Evolutionary conservation across 2,888 invertebrate species (phyloP).

Genomic region (Corbicula japonica): DNA sequence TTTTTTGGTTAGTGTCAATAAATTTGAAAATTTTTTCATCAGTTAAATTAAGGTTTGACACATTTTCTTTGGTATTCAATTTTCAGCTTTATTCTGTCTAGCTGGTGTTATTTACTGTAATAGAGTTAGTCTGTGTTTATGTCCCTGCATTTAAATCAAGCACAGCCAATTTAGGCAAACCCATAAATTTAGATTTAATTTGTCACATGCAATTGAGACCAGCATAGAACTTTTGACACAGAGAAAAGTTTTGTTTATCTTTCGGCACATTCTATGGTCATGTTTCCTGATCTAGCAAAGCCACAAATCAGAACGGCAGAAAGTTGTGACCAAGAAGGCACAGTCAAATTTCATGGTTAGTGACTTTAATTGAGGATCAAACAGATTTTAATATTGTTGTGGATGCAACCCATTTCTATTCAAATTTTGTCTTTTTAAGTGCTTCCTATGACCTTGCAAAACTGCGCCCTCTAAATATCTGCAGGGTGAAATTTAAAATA

Average conservation of each 20-base stretch:
- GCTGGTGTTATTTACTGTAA: slow-evolving; percentile 34
- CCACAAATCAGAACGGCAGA: background rate
- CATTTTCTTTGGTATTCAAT: slow-evolving; percentile 16
- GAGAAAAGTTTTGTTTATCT: slow-evolving; percentile 29
- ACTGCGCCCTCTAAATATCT: too few species aligned
- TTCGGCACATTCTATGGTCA: slow-evolving; percentile 30
- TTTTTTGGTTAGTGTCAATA: too few species aligned
- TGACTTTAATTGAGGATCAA: slow-evolving; percentile 52
- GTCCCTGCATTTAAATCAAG: slow-evolving; percentile 46
- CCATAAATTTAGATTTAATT: slow-evolving; percentile 63
- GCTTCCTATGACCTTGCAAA: background rate
- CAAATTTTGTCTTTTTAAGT: background rate
- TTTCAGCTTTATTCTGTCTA: slow-evolving; percentile 12
- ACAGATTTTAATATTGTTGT: slow-evolving; percentile 18
- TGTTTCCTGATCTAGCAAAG: slow-evolving; percentile 21
- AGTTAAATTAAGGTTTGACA: slow-evolving; percentile 15
- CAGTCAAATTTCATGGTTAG: slow-evolving; percentile 51
- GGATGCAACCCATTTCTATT: slow-evolving; percentile 16
- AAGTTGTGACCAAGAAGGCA: too few species aligned
- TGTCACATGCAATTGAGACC: slow-evolving; percentile 62
- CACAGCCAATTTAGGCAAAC: slow-evolving; percentile 30
- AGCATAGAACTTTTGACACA: slow-evolving; percentile 40
- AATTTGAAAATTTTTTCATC: slow-evolving; percentile 21
- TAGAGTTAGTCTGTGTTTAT: slow-evolving; percentile 29
- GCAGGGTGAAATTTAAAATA: too few species aligned